Evolutionary conservation across 2,113 vertebrate species (phyloP).

Genomic region (Myotis lucifugus): DNA sequence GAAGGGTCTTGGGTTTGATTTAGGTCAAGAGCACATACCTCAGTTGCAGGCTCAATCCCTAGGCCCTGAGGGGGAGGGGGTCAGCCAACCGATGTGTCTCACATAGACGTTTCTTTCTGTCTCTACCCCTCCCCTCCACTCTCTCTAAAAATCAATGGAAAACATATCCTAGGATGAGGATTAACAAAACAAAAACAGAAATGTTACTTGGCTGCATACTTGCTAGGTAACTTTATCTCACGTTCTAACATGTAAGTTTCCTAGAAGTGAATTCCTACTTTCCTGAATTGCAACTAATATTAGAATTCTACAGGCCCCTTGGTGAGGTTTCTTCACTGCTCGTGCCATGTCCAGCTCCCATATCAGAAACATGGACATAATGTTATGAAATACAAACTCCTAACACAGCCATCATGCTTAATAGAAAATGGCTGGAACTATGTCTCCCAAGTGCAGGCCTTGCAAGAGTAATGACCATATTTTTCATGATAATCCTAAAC

Average conservation of each 20-base stretch:
- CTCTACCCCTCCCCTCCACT: no score
- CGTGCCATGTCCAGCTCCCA: not conserved
- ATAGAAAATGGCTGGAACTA: not conserved
- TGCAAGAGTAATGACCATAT: not conserved
- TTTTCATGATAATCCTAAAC: not conserved
- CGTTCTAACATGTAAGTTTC: not conserved
- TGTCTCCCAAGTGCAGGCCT: not conserved
- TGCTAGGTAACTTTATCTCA: not conserved
- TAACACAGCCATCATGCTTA: not conserved
- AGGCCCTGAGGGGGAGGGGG: rapidly evolving
- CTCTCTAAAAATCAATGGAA: no score
- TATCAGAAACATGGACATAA: not conserved
- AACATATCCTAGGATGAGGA: no score
- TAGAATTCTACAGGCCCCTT: not conserved
- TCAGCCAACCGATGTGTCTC: no score
- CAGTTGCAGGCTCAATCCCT: no score
- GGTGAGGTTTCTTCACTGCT: not conserved
- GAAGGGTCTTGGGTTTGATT: no score
- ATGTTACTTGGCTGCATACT: not conserved
- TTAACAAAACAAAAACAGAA: not conserved
- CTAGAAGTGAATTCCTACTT: not conserved
- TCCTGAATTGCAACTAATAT: not conserved
- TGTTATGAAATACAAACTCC: not conserved
- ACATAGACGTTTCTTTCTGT: no score
- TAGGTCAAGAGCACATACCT: no score